Evolutionary conservation across 2,888 invertebrate genomes (phyloP).

Genomic region (Drosophila atroscutellata): DNA sequence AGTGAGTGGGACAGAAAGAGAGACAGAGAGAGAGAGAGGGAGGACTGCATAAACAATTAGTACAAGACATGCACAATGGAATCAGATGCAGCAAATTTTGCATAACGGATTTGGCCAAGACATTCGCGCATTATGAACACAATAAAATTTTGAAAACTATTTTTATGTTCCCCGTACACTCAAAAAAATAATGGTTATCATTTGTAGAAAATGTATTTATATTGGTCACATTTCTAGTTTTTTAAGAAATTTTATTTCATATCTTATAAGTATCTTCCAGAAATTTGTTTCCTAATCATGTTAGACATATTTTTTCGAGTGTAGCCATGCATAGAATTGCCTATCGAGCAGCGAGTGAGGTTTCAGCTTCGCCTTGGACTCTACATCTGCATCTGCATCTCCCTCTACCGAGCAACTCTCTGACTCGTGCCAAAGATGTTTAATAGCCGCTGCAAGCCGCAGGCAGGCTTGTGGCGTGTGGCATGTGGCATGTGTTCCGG

Average conservation of each 20-base stretch:
- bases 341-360: conserved; percentile 18
- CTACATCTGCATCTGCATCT: conserved; percentile 15
- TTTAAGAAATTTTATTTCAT: not conserved
- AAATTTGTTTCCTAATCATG: not conserved
- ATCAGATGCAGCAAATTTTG: conserved; percentile 39
- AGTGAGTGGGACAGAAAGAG: not conserved
- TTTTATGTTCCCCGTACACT: conserved; percentile 33
- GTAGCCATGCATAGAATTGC: conserved; percentile 16
- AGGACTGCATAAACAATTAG: conserved; percentile 54
- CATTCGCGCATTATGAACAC: conserved; percentile 44
- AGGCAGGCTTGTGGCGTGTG: conserved; percentile 38
- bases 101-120: conserved; percentile 23
- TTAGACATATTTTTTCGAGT: not conserved
- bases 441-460: conserved; percentile 63
- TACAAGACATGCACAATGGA: conserved; percentile 57
- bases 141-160: conserved; percentile 65
- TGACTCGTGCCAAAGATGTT: conserved; percentile 78
- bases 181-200: not conserved
- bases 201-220: not conserved
- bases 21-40: not conserved
- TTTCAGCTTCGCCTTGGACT: conserved; percentile 20
- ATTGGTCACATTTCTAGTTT: not conserved
- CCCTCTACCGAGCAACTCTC: conserved; percentile 2
- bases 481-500: conserved; percentile 21
- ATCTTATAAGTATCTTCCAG: not conserved